Conservation (phyloP, 2,888 invertebrate genomes). For the Hyppa rectilinea region DNA sequence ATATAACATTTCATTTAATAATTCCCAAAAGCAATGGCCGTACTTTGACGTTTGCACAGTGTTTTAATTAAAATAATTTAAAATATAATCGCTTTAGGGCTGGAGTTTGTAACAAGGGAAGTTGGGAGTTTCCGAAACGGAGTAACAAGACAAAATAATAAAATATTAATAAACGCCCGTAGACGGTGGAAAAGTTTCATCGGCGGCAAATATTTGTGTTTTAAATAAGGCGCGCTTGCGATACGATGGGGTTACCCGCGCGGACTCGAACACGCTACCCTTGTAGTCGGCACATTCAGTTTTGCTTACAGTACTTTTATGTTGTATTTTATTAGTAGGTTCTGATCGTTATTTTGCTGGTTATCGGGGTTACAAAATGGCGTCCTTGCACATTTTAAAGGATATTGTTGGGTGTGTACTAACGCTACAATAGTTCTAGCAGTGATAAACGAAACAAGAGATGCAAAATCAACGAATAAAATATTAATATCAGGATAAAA, state of each 20-base stretch:
- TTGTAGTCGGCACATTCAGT: slow-evolving; percentile 68
- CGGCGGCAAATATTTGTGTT: slow-evolving; percentile 89
- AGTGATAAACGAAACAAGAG: slow-evolving; percentile 15
- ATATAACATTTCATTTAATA: slow-evolving; percentile 74
- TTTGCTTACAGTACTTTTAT: slow-evolving; percentile 63
- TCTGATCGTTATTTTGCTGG: slow-evolving; percentile 36
- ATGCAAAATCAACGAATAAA: slow-evolving; percentile 13
- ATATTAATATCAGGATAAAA: slow-evolving; percentile 28
- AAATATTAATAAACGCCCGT: slow-evolving; percentile 90
- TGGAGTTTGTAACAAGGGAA: slow-evolving; percentile 88
- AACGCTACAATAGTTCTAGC: neutral
- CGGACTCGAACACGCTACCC: slow-evolving; percentile 75
- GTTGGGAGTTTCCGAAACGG: slow-evolving; percentile 86
- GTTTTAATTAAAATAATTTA: slow-evolving; percentile 91
- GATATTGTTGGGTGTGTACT: neutral
- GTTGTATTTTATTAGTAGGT: slow-evolving; percentile 45
- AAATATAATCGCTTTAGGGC: slow-evolving; percentile 90
- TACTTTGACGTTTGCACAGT: slow-evolving; percentile 85
- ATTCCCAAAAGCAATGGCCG: slow-evolving; percentile 73
- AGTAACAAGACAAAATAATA: slow-evolving; percentile 90
- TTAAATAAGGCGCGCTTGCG: slow-evolving; percentile 87
- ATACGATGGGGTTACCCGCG: slow-evolving; percentile 83
- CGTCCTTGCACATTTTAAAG: neutral
- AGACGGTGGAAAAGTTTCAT: slow-evolving; percentile 89
- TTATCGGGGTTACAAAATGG: slow-evolving; percentile 23